Conservation (phyloP, 2,888 invertebrate genomes). For the Oegoconia quadripuncta region DNA sequence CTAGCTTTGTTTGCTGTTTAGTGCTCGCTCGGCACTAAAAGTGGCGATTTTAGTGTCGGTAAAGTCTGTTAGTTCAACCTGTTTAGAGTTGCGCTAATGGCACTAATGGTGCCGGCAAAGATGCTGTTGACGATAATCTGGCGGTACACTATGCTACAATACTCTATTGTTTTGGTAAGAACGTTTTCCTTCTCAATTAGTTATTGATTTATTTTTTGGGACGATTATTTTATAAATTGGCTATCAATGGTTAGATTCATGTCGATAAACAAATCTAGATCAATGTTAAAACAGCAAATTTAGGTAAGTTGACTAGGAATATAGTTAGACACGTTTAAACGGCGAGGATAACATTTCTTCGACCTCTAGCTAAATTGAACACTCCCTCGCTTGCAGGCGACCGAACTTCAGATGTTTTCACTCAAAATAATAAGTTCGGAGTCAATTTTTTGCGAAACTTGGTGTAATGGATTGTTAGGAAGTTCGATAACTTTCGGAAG, state of each 20-base stretch:
- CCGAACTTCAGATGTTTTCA: conserved; percentile 70
- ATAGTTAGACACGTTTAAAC: too few species aligned
- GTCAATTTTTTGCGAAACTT: conserved; percentile 74
- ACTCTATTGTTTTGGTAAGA: too few species aligned
- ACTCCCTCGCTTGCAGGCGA: conserved; percentile 42
- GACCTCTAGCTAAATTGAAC: neutral
- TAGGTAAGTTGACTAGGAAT: too few species aligned
- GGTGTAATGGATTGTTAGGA: conserved; percentile 77
- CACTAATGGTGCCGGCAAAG: conserved; percentile 5
- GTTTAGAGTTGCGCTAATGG: conserved; percentile 42
- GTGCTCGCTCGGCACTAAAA: conserved; percentile 61
- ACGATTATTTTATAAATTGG: too few species aligned
- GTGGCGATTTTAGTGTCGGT: conserved; percentile 62
- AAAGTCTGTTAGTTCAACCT: conserved; percentile 42
- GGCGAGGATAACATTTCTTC: conserved; percentile 28
- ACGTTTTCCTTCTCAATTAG: too few species aligned
- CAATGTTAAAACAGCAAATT: too few species aligned
- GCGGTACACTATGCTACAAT: too few species aligned
- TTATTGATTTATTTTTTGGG: too few species aligned
- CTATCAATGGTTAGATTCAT: too few species aligned
- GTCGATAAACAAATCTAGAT: too few species aligned
- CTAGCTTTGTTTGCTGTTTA: conserved; percentile 72
- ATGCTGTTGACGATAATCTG: conserved; percentile 4
- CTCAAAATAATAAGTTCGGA: conserved; percentile 77
- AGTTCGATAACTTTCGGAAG: conserved; percentile 78